Percentiles rank a stretch among this genome's conserved stretches.
phyloP scores from a whole-genome alignment of 2,113 vertebrate genomes.

The Brachypteracias leptosomus region DNA sequence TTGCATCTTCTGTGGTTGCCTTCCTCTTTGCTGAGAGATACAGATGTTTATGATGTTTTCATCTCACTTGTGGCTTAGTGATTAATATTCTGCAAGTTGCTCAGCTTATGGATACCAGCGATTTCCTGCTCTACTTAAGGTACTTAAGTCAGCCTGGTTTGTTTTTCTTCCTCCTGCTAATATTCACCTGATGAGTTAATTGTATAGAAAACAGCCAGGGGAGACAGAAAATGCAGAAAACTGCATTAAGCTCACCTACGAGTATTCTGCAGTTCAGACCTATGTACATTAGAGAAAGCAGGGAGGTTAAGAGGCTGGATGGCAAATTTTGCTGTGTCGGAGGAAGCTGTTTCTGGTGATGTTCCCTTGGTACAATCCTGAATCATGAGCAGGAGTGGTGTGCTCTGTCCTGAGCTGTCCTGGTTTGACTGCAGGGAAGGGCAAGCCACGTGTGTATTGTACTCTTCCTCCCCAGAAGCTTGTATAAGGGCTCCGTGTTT shows the following conservation, averaged over 20 bases:
- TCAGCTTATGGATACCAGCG: neutral
- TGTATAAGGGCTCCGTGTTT: neutral
- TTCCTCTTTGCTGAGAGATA: neutral
- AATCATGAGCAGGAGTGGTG: neutral
- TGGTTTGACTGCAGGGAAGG: neutral
- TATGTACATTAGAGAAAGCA: rapidly evolving
- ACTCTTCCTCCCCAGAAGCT: neutral
- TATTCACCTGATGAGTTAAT: constrained; percentile 44
- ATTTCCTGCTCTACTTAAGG: constrained; percentile 52
- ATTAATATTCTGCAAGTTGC: constrained; percentile 40
- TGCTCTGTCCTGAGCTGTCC: neutral
- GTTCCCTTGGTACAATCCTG: neutral
- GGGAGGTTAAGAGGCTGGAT: neutral
- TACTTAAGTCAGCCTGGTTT: constrained; percentile 22
- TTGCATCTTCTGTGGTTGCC: neutral
- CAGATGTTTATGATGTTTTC: neutral
- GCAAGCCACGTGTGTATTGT: neutral
- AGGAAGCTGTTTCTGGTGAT: neutral
- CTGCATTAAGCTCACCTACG: neutral
- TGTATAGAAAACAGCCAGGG: neutral
- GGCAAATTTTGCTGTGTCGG: neutral
- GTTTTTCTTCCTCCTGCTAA: constrained; percentile 39
- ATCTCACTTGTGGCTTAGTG: neutral
- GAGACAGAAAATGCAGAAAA: neutral
- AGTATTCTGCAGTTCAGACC: neutral